Evolutionary conservation across 2,888 invertebrate species (phyloP), one percentile per base, ranked within the genome.

Genomic region (Exephanes ischioxanthus): DNA sequence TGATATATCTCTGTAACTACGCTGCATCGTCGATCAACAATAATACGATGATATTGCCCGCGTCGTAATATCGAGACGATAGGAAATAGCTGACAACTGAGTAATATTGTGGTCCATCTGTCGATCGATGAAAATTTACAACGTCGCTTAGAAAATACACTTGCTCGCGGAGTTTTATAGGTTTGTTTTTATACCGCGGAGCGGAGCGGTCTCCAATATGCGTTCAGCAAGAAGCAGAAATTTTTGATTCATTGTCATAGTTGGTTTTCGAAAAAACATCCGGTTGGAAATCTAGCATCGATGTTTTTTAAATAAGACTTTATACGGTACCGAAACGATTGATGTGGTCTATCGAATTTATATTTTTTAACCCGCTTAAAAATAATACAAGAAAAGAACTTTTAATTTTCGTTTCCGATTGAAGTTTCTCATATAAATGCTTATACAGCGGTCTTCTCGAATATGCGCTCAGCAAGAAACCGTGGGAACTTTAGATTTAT

Each of bases 71-170:
- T 9, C 58, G 58, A 3, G 14, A 7, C 41, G 19, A n/a, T 55
- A 22, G 37, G 45, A 73, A 73, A 26, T 41, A 73, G 26, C 55
- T 41, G 41, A 14, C 3, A 26, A n/a, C 14, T 58, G 55, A 73
- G 41, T 58, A 26, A 30, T 22, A 45, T 45, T 30, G 58, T 73
- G 26, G 45, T 22, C 41, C 14, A 6, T 73, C 22, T 9, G 41
- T 72, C 41, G 30, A 55, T 33, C 55, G n/a, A 19, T 53, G 7
- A 72, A 72, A 72, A 37, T 33, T 55, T 55, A 37, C 16, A 22
- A 37, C 22, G 14, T 72, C 71, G 33, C 4, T 72, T 72, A 33
- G 22, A 55, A 55, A 55, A 55, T 9, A 33, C 11, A 26, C 58
- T 26, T 22, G 6, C 11, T 33, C 53, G 55, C 6, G n/a, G 55